These are phyloP conservation scores for Myopa testacea DNA, from an alignment of 2,888 invertebrate genomes.

Conservation along the genomic window DNA sequence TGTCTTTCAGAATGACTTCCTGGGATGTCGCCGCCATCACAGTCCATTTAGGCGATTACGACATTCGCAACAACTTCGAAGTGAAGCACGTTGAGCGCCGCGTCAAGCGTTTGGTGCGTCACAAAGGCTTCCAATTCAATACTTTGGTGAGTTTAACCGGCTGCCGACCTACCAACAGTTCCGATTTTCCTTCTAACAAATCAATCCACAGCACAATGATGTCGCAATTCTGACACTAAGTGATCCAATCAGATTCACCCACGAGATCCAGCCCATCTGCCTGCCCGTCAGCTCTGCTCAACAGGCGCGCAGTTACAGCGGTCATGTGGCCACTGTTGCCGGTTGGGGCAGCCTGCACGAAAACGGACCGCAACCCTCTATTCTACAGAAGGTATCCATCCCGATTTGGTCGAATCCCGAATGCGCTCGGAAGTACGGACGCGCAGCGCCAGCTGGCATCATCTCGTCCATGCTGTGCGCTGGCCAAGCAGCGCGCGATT, in stretches of 20 bases:
- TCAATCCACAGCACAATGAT: constrained; percentile 81
- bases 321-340: constrained; percentile 82
- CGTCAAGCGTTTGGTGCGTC: constrained; percentile 86
- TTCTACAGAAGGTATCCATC: constrained; percentile 85
- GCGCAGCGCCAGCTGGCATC: constrained; percentile 88
- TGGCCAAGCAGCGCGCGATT: constrained; percentile 85
- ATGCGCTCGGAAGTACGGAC: constrained; percentile 83
- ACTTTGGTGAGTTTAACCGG: constrained; percentile 74
- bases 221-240: constrained; percentile 84
- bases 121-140: constrained; percentile 84
- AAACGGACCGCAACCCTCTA: constrained; percentile 84
- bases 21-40: constrained; percentile 88
- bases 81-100: constrained; percentile 82
- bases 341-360: constrained; percentile 75
- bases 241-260: constrained; percentile 79
- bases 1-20: constrained; percentile 77
- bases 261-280: constrained; percentile 82
- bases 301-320: constrained; percentile 73
- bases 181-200: neutral
- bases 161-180: neutral
- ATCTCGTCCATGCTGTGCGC: constrained; percentile 90
- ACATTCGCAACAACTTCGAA: constrained; percentile 81
- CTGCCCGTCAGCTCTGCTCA: constrained; percentile 71
- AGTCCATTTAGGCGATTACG: constrained; percentile 85
- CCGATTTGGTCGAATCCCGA: constrained; percentile 85